phyloP scores from a whole-genome alignment of 2,888 invertebrate species.

The Chymomyza caudatula region DNA sequence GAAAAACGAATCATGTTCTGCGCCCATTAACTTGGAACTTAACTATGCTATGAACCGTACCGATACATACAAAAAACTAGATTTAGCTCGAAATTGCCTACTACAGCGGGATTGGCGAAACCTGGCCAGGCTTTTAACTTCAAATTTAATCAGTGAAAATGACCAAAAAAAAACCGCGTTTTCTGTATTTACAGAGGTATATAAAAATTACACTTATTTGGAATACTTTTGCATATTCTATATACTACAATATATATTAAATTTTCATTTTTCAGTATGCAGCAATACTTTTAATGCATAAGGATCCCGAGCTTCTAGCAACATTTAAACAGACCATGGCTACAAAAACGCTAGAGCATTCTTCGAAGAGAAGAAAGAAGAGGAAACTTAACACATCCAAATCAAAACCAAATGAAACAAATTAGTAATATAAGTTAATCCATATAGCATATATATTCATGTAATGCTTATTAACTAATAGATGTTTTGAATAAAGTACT shows the following conservation, averaged over 20 bases:
- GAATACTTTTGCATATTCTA: not conserved
- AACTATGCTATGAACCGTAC: constrained; percentile 5
- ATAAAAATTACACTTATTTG: not conserved
- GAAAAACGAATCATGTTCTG: constrained; percentile 46
- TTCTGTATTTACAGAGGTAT: constrained; percentile 54
- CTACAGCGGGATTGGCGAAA: constrained; percentile 52
- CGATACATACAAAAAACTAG: constrained; percentile 34
- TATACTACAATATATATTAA: not conserved
- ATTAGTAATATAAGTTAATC: not conserved
- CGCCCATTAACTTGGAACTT: constrained; percentile 26
- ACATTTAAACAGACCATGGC: constrained; percentile 25
- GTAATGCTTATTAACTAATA: not conserved
- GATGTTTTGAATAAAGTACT: not conserved
- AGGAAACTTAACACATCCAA: constrained; percentile 19
- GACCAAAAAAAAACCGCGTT: constrained; percentile 23
- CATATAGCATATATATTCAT: not conserved
- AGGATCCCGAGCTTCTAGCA: constrained; percentile 30
- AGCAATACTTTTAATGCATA: constrained; percentile 33
- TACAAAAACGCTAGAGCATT: not conserved
- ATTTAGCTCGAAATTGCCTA: constrained; percentile 50
- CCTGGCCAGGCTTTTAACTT: constrained; percentile 47
- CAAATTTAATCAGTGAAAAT: constrained; percentile 28
- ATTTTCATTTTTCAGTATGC: constrained; percentile 40
- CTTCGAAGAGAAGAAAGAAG: not conserved
- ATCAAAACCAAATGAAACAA: not conserved